Evolutionary conservation across 2,113 vertebrate species (phyloP).

Genomic region (Mirza zaza): DNA sequence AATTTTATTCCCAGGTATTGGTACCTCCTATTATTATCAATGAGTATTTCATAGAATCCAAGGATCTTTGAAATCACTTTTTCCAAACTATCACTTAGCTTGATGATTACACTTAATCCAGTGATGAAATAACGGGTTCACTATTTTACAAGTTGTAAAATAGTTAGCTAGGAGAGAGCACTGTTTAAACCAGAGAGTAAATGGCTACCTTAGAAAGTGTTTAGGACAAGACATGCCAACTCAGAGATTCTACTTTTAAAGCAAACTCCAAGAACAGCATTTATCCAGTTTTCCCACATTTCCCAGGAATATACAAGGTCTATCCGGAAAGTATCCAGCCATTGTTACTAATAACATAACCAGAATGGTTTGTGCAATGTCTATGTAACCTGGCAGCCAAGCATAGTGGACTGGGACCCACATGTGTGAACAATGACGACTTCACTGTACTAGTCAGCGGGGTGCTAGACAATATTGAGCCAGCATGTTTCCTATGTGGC

Average conservation of each 20-base stretch:
- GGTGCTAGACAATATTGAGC: no score
- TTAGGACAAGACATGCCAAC: neutral
- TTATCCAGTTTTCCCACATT: neutral
- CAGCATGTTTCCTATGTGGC: no score
- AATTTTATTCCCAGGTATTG: neutral
- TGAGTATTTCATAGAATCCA: neutral
- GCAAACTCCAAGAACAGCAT: neutral
- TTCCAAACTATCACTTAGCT: neutral
- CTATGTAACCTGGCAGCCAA: no score
- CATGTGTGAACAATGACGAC: no score
- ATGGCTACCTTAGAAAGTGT: neutral
- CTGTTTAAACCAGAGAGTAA: neutral
- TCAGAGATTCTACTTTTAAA: neutral
- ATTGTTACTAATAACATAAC: no score
- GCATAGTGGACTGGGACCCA: no score
- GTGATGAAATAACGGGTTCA: neutral
- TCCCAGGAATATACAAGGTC: neutral
- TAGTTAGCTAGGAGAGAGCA: neutral
- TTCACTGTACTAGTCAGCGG: no score
- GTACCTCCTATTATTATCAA: neutral
- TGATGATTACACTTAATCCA: neutral
- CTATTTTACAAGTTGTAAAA: conserved; percentile 8
- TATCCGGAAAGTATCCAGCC: no score
- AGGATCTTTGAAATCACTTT: conserved; percentile 7
- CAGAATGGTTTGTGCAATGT: no score